Base-by-base conservation (phyloP, 64 coral and sea anemone species). In the Orbicella faveolata region DNA sequence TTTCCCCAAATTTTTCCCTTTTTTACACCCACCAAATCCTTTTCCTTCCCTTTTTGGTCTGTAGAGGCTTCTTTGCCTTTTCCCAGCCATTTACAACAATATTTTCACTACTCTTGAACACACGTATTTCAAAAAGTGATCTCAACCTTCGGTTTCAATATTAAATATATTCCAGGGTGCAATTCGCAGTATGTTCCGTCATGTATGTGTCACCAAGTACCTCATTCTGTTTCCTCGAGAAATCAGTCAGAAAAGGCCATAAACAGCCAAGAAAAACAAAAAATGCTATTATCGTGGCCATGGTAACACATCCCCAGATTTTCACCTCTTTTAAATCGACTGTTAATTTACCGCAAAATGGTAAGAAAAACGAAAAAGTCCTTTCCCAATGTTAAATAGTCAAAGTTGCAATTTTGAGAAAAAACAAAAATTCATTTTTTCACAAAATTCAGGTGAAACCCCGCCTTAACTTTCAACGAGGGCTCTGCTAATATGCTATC, bases 41-140 rank as follows among this genome's bases (percentile, higher is more conserved):
- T 83, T 90, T 19, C 89, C 79, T 57, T 90, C 83, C 57, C 89
- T 68, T 90, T 66, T 65, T 52, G 66, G 41, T 61, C 89, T 90
- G 89, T 90, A 90, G 44, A 65, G 18, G 89, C 79, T 90, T 90
- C 89, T 83, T 61, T 90, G 79, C 66, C 51, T 90, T 81, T 67
- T 90, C 81, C 88, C 77, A 90, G 65, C 75, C 88, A 90, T 90
- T 90, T 59, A 90, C 79, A 90, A 90, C 34, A 83, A 90, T 83
- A 90, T 90, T 83, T 90, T 35, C 14, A 72, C 79, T 83, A 74
- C 36, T 80, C 61, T 36, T 75, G 30, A 20, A 34, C 52, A 77
- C 73, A 88, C 68, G 23, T 39, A 21, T 26, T 35, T 21, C 19
- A 77, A 13, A 68, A 61, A 62, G 68, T 51, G 52, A 67, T 63